Base-by-base conservation (phyloP, 2,888 invertebrate species). In the Sphecodes monilicornis region DNA sequence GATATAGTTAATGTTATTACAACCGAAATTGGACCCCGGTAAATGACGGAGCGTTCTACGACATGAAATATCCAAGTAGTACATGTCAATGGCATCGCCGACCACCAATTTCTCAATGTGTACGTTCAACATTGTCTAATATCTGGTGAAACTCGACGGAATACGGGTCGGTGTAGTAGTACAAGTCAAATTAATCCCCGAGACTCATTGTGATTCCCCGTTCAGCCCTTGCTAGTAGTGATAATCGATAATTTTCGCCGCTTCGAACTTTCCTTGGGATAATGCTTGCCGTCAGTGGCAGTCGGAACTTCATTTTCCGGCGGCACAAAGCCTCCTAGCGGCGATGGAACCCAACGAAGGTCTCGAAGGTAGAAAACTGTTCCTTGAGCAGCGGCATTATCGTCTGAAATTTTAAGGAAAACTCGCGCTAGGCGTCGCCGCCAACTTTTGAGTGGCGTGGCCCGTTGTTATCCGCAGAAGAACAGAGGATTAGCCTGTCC, bases 201-300 rank as follows among this genome's bases (percentile, higher is more conserved):
- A 60, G 57, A 60, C 57, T 60, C 29, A 13, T 57, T 60, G 57
- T 16, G 57, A 60, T 60, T 60, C 26, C 13, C 26, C 5, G 57
- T 60, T 16, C 57, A n/a, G 57, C 16, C 26, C 13, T 16, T 22
- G 10, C 26, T 16, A 1, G 26, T 6, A 60, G 57, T 26, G 29
- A 60, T 60, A 60, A 60, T 60, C 57, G 5, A 60, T 60, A 60
- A 60, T 60, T 60, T 26, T 60, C 57, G 57, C 29, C 57, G 57
- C 26, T 60, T 13, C 57, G 57, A 60, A 60, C 57, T 60, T 60
- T 60, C 26, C 26, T 1, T 16, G 29, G 57, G 26, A 60, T 26
- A 60, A 60, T 26, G 57, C 57, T 60, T 26, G 57, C 57, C 57
- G 57, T 60, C 57, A 60, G 5, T 26, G 26, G 29, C 57, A 60